Base-by-base conservation (phyloP, 2,113 vertebrate genomes). In the Antechinus stuartii region DNA sequence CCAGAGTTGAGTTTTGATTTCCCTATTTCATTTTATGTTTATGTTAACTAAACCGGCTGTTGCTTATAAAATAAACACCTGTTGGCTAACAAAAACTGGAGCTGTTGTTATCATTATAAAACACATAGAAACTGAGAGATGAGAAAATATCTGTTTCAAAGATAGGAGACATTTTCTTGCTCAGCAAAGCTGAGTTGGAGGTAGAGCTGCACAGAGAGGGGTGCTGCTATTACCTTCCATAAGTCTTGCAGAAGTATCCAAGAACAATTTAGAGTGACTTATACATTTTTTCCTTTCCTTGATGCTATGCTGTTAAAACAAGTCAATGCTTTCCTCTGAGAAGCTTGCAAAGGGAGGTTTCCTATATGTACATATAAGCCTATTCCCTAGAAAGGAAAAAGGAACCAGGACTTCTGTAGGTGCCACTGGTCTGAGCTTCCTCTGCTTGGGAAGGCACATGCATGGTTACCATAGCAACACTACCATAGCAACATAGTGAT, bases 21-120 rank as follows among this genome's bases (percentile, higher is more conserved):
- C n/a, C 68, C 19, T 84, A 42, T 42, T 84, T 84, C 42, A 84
- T 42, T 84, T 84, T 42, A 84, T 84, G 68, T 84, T 84, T 84
- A 84, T 84, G 68, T n/a, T 84, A 42, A 19, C 68, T 42, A 84
- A 42, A 84, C 68, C 68, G 68, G 68, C 68, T 84, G 68, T 84
- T 84, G 68, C 68, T 84, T 84, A 84, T 84, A 84, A 84, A 84
- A 84, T 84, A 84, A 84, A 84, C 68, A 84, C 68, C 68, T 84
- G 68, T 84, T 84, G 68, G 68, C 68, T 84, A 84, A 84, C 68
- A 42, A 42, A 84, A 84, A 42, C n/a, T 42, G 19, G n/a, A 84
- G 68, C n/a, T 84, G 68, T 23, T 68, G 61, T 68, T 84, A 19
- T 84, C 42, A 23, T 42, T 68, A 68, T 68, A 42, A n/a, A 84